Percentiles rank a stretch among this genome's conserved stretches.
phyloP scores from a whole-genome alignment of 92 coral and sea anemone species.

The Scolanthus callimorphus region DNA sequence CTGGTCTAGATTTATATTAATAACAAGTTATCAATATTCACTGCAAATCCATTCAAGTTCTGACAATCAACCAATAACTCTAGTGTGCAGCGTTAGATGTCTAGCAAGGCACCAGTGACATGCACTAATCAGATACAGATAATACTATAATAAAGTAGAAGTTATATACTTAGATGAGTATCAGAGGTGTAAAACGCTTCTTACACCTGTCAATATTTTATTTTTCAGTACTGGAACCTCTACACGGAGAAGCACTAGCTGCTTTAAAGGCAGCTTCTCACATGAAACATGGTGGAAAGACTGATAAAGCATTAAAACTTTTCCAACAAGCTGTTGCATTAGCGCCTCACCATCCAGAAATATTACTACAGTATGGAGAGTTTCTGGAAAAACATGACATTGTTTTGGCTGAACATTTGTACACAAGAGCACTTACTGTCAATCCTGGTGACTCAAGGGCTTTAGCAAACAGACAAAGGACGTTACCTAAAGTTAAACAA shows the following conservation, averaged over 20 bases:
- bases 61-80: not conserved
- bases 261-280: slow-evolving; percentile 76
- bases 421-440: slow-evolving; percentile 68
- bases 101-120: no score
- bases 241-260: slow-evolving; percentile 86
- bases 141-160: no score
- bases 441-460: slow-evolving; percentile 81
- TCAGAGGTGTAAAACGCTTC: no score
- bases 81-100: not conserved
- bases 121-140: no score
- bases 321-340: slow-evolving; percentile 90
- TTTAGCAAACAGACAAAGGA: slow-evolving; percentile 79
- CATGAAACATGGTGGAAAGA: slow-evolving; percentile 82
- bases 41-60: no score
- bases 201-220: no score
- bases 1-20: no score
- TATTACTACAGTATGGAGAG: slow-evolving; percentile 85
- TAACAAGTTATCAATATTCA: no score
- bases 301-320: slow-evolving; percentile 80
- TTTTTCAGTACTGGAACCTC: slow-evolving; percentile 49
- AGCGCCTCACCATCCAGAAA: slow-evolving; percentile 89
- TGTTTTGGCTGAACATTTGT: slow-evolving; percentile 85
- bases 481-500: slow-evolving; percentile 92
- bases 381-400: slow-evolving; percentile 85
- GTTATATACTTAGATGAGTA: no score